Base-by-base conservation (phyloP, 2,797 vertebrate species). In the Propithecus deckenii region DNA sequence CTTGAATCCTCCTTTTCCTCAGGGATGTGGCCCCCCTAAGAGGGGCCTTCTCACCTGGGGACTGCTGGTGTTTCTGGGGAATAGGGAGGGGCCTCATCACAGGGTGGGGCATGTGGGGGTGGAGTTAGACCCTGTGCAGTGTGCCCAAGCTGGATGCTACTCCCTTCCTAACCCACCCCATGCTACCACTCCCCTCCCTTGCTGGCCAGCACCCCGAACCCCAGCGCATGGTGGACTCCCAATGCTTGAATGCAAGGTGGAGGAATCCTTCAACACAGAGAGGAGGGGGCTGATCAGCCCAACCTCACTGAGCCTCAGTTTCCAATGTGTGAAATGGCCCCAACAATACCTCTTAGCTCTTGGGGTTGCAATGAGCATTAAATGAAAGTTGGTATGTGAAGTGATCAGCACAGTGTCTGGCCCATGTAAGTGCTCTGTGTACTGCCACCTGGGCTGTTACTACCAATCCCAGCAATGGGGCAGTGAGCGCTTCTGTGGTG, bases 21-120 rank as follows among this genome's bases (percentile, higher is more conserved):
- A 46, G 22, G 23, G n/a, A 43, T 80, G 17, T n/a, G 5, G n/a
- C 14, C 35, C 41, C 48, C 5, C 14, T 22, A 14, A 61, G 25
- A 74, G 28, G 14, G 48, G 28, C 28, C 41, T 78, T 72, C 46
- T 46, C 18, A 65, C 63, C 38, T 35, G 2, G 22, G 25, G 2
- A 22, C 12, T 76, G 43, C 86, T 84, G 20, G 35, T 88, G 15
- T 63, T 83, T 63, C 79, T 85, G 79, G 67, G 80, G 38, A n/a
- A 32, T 55, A 38, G 52, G 43, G 79, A 6, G 1, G 67, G 20
- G n/a, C 32, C 32, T 90, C 48, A 4, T 43, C 32, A 30, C 59
- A 48, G 65, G 63, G 20, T 38, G 55, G 25, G 14, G 61, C 5
- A 7, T 9, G 5, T 35, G 6, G 23, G 57, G 52, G 17, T n/a